Evolutionary conservation across 2,113 vertebrate species (phyloP).

Genomic region (Orthonyx spaldingii): DNA sequence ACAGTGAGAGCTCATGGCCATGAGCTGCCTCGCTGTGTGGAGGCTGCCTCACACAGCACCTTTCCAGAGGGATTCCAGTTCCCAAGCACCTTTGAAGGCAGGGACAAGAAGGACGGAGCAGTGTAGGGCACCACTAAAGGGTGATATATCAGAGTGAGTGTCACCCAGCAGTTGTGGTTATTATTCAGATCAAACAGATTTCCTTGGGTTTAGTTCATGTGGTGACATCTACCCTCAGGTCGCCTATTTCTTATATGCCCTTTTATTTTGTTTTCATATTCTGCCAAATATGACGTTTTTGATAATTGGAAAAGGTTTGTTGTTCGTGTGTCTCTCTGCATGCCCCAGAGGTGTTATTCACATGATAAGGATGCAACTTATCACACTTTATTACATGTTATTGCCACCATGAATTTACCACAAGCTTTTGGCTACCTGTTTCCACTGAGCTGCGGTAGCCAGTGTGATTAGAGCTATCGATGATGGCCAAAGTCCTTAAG

Average conservation of each 20-base stretch:
- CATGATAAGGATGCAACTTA: background rate
- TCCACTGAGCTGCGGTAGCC: background rate
- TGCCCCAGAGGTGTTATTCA: background rate
- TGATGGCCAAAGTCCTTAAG: background rate
- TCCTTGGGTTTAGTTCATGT: background rate
- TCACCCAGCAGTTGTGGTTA: background rate
- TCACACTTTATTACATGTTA: background rate
- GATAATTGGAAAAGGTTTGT: background rate
- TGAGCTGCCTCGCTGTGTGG: fast-evolving
- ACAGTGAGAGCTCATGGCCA: fast-evolving
- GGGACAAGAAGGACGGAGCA: background rate
- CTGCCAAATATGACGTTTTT: background rate
- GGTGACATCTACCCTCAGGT: background rate
- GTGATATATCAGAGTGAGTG: fast-evolving
- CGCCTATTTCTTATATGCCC: background rate
- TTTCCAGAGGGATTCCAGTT: background rate
- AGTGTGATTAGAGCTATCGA: background rate
- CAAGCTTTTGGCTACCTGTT: background rate
- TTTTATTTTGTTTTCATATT: background rate
- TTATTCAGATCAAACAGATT: background rate
- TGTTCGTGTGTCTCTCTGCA: background rate
- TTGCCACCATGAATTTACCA: background rate
- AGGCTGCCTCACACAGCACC: fast-evolving
- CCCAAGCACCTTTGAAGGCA: background rate
- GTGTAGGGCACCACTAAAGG: background rate